These are phyloP conservation scores for Acholoe squamosa DNA, from an alignment of 2,888 invertebrate species.

Conservation along the genomic window DNA sequence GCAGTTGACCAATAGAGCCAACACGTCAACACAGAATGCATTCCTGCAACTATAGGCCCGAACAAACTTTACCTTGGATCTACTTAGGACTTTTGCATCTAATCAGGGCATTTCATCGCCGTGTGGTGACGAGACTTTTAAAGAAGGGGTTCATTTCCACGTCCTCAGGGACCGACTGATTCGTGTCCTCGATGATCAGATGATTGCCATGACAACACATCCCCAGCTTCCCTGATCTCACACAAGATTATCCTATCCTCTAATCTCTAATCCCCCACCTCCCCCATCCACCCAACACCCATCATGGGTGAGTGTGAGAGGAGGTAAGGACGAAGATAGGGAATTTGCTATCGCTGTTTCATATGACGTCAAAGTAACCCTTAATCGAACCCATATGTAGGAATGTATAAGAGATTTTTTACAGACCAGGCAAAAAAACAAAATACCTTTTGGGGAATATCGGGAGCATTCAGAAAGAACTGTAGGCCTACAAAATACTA, in stretches of 20 bases:
- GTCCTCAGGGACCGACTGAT: constrained; percentile 47
- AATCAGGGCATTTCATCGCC: constrained; percentile 13
- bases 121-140: constrained; percentile 15
- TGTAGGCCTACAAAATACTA: no score
- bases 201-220: constrained; percentile 55
- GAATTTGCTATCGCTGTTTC: not conserved
- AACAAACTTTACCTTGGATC: no score
- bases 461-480: no score
- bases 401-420: no score
- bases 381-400: no score
- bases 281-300: not conserved
- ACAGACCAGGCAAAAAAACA: no score
- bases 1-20: no score
- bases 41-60: no score
- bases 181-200: constrained; percentile 33
- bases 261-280: not conserved
- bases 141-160: not conserved
- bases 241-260: constrained; percentile 27
- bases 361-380: no score
- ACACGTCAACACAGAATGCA: no score
- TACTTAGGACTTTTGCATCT: not conserved
- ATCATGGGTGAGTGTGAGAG: not conserved
- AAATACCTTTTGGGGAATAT: no score
- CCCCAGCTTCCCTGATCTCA: constrained; percentile 49
- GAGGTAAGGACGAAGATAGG: not conserved